Conservation (phyloP, 2,113 vertebrate genomes). For the Pseudopipra pipra region DNA sequence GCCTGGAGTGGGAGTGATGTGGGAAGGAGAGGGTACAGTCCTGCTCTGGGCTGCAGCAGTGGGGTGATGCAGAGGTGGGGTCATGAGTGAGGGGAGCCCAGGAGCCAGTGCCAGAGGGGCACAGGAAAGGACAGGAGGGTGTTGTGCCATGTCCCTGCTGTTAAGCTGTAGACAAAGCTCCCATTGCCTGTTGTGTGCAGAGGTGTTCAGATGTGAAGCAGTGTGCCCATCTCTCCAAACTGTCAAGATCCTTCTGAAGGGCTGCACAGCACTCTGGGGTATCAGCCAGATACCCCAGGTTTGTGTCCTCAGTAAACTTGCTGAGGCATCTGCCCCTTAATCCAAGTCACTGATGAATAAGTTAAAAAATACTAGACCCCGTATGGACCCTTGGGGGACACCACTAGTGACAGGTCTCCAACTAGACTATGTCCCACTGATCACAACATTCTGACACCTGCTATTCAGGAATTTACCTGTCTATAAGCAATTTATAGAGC, state of each 20-base stretch:
- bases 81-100: not conserved
- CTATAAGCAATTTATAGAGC: not conserved
- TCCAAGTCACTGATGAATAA: not conserved
- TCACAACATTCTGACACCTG: not conserved
- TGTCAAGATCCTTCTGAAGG: not conserved
- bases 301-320: not conserved
- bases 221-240: not conserved
- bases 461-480: not conserved
- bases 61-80: not conserved
- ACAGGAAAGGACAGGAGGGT: not conserved
- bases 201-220: not conserved
- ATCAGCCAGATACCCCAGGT: not conserved
- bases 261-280: not conserved
- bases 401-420: not conserved
- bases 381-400: not conserved
- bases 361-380: not conserved
- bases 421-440: not conserved
- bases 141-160: not conserved
- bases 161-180: not conserved
- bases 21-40: not conserved
- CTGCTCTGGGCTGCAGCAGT: not conserved
- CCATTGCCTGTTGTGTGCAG: not conserved
- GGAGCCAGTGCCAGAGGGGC: not conserved
- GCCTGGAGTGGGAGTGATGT: not conserved
- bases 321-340: not conserved